Evolutionary conservation across 2,797 vertebrate genomes (phyloP).

Genomic region (Trachops cirrhosus): DNA sequence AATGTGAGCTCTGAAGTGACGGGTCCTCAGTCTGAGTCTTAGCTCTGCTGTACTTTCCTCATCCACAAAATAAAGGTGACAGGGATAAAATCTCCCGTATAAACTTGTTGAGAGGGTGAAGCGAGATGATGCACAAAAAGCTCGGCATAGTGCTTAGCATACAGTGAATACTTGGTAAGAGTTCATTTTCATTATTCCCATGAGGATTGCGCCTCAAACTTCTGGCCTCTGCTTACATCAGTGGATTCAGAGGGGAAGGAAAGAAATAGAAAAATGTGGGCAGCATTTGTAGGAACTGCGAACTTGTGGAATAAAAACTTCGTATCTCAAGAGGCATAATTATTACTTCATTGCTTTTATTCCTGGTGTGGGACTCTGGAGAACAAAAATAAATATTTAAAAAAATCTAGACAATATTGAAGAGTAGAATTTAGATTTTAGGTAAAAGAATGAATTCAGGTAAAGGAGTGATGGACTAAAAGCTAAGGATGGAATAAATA

Average conservation of each 20-base stretch:
- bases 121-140: not conserved
- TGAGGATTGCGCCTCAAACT: not conserved
- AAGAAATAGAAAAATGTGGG: constrained; percentile 6
- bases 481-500: not conserved
- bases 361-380: not conserved
- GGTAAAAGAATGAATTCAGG: not conserved
- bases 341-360: not conserved
- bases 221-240: not conserved
- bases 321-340: not conserved
- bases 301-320: constrained; percentile 4
- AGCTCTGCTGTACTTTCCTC: not conserved
- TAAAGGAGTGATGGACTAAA: not conserved
- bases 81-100: not conserved
- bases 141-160: not conserved
- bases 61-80: not conserved
- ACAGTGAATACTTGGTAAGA: not conserved
- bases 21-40: not conserved
- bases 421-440: constrained; percentile 15
- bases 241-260: not conserved
- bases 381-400: not conserved
- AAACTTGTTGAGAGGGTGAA: not conserved
- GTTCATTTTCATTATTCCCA: not conserved
- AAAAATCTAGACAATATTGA: constrained; percentile 12
- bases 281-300: not conserved
- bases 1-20: not conserved